Evolutionary conservation across 2,797 vertebrate genomes (phyloP).

Genomic region (Tokudaia tokunoshimensis): DNA sequence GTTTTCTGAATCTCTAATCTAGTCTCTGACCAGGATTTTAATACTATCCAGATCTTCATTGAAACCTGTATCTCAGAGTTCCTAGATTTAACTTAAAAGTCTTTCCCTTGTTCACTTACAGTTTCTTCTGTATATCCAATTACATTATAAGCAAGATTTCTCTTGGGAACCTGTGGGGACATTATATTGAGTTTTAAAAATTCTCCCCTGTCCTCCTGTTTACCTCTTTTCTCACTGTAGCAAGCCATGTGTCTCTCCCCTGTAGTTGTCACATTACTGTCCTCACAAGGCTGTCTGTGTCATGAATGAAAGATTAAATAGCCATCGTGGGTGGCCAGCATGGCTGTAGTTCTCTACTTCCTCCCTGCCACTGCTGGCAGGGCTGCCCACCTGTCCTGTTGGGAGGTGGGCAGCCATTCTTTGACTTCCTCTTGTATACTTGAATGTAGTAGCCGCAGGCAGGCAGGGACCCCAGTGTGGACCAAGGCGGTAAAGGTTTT

Average conservation of each 20-base stretch:
- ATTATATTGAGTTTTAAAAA: neutral
- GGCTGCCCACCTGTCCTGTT: neutral
- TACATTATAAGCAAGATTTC: neutral
- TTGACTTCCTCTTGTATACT: neutral
- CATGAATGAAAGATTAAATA: neutral
- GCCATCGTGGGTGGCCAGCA: neutral
- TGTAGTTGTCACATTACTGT: neutral
- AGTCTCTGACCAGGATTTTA: neutral
- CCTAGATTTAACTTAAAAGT: neutral
- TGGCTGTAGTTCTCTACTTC: neutral
- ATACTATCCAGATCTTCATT: neutral
- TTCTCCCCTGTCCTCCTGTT: neutral
- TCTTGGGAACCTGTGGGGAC: neutral
- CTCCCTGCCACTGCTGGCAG: neutral
- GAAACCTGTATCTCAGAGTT: neutral
- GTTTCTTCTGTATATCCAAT: neutral
- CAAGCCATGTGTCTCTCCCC: neutral
- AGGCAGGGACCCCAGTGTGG: neutral
- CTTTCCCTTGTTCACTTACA: neutral
- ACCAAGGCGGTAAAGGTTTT: neutral
- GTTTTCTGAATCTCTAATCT: neutral
- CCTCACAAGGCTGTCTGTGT: slow-evolving; percentile 34
- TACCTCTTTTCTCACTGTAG: neutral
- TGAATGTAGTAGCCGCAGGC: neutral
- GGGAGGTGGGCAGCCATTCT: neutral